Conservation (phyloP, 1,140 invertebrate genomes). For the Caenorhabditis brenneri region DNA sequence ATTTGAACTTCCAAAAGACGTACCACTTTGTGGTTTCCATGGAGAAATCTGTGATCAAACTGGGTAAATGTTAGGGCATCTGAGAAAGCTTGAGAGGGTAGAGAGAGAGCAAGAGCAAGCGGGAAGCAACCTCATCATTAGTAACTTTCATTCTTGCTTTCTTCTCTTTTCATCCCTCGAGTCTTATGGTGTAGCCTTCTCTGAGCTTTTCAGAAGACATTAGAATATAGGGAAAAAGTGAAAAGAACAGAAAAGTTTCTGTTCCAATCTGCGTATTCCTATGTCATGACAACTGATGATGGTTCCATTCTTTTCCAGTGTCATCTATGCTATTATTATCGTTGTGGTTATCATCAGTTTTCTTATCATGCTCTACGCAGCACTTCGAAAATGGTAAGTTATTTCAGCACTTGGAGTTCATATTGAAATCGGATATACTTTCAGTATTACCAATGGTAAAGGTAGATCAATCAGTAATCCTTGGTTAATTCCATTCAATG, state of each 20-base stretch:
- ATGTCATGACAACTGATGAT: neutral
- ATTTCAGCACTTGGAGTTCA: neutral
- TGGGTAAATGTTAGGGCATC: slow-evolving; percentile 5
- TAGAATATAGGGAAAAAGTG: neutral
- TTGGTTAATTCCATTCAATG: neutral
- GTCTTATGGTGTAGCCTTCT: neutral
- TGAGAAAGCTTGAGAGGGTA: neutral
- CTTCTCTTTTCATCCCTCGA: neutral
- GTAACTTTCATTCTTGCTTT: slow-evolving; percentile 25
- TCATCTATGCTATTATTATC: neutral
- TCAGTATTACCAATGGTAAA: neutral
- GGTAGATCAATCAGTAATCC: slow-evolving; percentile 7
- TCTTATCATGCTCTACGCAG: neutral
- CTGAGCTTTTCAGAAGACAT: neutral
- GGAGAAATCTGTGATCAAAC: slow-evolving; percentile 57
- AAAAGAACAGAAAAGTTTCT: neutral
- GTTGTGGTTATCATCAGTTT: neutral
- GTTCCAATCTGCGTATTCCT: neutral
- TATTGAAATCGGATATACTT: neutral
- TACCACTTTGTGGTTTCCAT: slow-evolving; percentile 53
- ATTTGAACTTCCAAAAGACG: slow-evolving; percentile 1
- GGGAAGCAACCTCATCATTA: slow-evolving; percentile 23
- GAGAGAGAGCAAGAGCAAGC: neutral
- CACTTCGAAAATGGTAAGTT: neutral
- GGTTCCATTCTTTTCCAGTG: neutral